Base-by-base conservation (phyloP, 2,113 vertebrate genomes). In the Tragulus kanchil region DNA sequence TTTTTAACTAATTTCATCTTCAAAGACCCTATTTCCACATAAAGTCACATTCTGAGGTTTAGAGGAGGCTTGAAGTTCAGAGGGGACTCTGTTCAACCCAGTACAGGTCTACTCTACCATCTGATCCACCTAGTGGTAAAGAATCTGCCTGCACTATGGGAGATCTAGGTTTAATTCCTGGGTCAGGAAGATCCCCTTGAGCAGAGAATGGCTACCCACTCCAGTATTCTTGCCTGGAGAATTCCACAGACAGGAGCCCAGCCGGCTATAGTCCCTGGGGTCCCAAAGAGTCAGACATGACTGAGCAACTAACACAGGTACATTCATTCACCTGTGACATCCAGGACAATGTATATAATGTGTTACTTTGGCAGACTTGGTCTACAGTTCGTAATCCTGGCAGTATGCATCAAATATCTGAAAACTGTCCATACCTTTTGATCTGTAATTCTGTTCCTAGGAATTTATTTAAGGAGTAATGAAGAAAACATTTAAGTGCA, bases 21-120 rank as follows among this genome's bases (percentile, higher is more conserved):
- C 36, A 50, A n/a, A 94, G 52, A 77, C n/a, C 58, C 28, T 61
- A 5, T 86, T 89, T 94, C 64, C 17, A 96, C 56, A 83, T 69
- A 93, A 71, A 26, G 15, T 54, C n/a, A 14, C 14, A 17, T 45
- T 94, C 36, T 85, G 54, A 92, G 61, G 36, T 48, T 58, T 45
- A 85, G 54, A 19, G 11, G 19, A 31, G 25, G 84, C 45, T 50
- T 95, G 73, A 86, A 50, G 79, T 93, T 78, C 16, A n/a, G 26
- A 13, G 12, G 26, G 25, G 3, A 2, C 17, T 64, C 14, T 64
- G 3, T 71, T 77, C 17, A 64, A 5, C 54, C 42, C 21, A 67
- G 50, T n/a, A 28, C 1, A 75, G 25, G 36, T 36, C 36, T 36
- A 36, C 36, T 36, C 36, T n/a, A n/a, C n/a, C n/a, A n/a, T n/a